Evolutionary conservation across 2,888 invertebrate genomes (phyloP), one percentile per base, ranked within the genome.

Genomic region (Agrenia bidenticulata): DNA sequence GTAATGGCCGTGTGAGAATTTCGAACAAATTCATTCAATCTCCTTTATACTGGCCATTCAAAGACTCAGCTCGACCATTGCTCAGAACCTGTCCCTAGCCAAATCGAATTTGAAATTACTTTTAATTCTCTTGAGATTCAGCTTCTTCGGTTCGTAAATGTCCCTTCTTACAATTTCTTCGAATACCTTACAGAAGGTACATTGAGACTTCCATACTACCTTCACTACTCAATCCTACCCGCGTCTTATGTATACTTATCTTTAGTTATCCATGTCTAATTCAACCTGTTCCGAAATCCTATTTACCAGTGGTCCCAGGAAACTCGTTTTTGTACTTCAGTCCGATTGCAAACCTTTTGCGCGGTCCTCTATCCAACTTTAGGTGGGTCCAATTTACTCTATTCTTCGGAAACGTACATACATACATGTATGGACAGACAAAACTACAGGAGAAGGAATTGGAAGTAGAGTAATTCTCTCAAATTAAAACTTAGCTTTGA

Each of bases 91-190:
- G 67, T 67, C 67, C 67, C 66, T 68, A 71, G 66, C 63, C 71
- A 66, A 68, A 71, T 68, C 68, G 71, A 71, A 69, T 68, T 71
- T 62, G 71, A 66, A 71, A 71, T 71, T 71, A 71, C 71, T 71
- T 71, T 70, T 71, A 71, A 71, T 71, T 71, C 71, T 71, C 71
- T 49, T 59, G 68, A 68, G 71, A 67, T 62, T 66, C 63, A 53
- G 54, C 55, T 66, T 64, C 66, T 70, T 61, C 55, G 41, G 64
- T 59, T 67, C 66, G 66, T 64, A 67, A 70, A 67, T 66, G 64
- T 67, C 66, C 62, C 61, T 58, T 61, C 45, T 39, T 45, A 45
- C 45, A 19, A 51, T 51, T 51, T 24, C 51, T 51, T 23, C 24
- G 24, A 51, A 11, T 51, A 51, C 23, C 51, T 23, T 51, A 19